A percentile compares a stretch with the other conserved stretches of the same genome.
phyloP scores from a whole-genome alignment of 2,888 invertebrate species.

The Digitonthophagus gazella region DNA sequence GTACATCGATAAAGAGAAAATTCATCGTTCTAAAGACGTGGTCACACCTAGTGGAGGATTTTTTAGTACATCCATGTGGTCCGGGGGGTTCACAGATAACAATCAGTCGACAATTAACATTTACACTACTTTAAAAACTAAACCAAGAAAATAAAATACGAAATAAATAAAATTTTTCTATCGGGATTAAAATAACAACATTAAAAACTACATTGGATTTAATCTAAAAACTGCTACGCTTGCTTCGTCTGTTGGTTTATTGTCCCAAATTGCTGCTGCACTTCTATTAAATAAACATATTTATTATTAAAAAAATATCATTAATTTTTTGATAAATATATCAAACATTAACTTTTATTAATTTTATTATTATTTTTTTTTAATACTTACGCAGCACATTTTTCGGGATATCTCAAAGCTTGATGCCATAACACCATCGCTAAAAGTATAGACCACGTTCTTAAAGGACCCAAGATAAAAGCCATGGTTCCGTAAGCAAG shows the following conservation, averaged over 20 bases:
- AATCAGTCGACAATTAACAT: conserved; percentile 4
- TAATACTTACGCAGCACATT: conserved; percentile 59
- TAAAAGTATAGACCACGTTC: conserved; percentile 75
- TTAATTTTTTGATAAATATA: background rate
- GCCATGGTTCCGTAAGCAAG: conserved; percentile 77
- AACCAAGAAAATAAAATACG: background rate
- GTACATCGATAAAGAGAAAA: conserved; percentile 9
- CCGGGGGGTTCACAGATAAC: conserved; percentile 4
- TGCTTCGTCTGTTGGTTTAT: conserved; percentile 21
- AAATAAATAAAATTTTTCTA: conserved; percentile 4
- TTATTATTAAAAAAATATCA: too few relatives aligned
- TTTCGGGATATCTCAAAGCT: conserved; percentile 59
- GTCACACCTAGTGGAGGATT: background rate
- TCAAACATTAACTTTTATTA: too few relatives aligned
- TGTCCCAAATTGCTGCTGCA: conserved; percentile 33
- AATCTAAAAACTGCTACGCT: background rate
- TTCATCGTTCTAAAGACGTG: background rate
- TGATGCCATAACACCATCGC: conserved; percentile 68
- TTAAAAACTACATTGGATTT: conserved; percentile 15
- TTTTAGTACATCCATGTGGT: background rate
- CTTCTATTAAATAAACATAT: conserved; percentile 33
- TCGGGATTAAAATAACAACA: background rate
- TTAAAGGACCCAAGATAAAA: conserved; percentile 71
- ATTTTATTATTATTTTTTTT: background rate
- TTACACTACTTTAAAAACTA: background rate